These are phyloP conservation scores for Macroglossus sobrinus DNA, from an alignment of 2,113 vertebrate species.

Conservation along the genomic window DNA sequence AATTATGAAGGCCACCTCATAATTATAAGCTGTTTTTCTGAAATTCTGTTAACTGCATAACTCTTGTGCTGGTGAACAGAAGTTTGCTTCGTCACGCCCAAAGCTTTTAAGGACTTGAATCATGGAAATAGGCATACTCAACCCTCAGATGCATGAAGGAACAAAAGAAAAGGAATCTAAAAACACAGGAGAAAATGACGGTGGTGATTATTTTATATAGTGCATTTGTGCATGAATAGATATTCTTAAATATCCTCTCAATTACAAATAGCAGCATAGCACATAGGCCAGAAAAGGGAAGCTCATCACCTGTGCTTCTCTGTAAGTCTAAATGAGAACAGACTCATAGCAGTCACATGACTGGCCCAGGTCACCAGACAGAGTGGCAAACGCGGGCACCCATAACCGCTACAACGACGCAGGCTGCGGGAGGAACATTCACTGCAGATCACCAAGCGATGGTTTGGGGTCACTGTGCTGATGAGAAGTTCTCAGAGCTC, in stretches of 20 bases:
- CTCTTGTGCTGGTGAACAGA: not conserved
- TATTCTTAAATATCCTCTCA: not conserved
- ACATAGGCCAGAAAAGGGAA: not conserved
- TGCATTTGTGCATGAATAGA: not conserved
- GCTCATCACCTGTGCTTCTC: not conserved
- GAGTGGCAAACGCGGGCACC: not conserved
- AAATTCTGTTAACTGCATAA: not conserved
- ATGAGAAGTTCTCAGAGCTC: not conserved
- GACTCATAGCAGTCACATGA: not conserved
- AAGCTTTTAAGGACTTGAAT: not conserved
- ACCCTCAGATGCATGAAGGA: not conserved
- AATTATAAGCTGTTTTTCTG: not conserved
- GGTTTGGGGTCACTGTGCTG: not conserved
- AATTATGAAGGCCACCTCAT: not conserved
- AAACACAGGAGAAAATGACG: not conserved
- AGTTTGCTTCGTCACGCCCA: not conserved
- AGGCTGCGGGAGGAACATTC: fast-evolving
- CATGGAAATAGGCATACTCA: not conserved
- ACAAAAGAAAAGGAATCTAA: not conserved
- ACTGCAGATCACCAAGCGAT: not conserved
- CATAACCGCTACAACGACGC: fast-evolving
- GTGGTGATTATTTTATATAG: not conserved
- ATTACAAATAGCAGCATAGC: not conserved
- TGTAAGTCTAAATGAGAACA: not conserved
- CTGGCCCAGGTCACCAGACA: fast-evolving